Evolutionary conservation across 2,797 vertebrate genomes (phyloP).

Genomic region (Anas georgica): DNA sequence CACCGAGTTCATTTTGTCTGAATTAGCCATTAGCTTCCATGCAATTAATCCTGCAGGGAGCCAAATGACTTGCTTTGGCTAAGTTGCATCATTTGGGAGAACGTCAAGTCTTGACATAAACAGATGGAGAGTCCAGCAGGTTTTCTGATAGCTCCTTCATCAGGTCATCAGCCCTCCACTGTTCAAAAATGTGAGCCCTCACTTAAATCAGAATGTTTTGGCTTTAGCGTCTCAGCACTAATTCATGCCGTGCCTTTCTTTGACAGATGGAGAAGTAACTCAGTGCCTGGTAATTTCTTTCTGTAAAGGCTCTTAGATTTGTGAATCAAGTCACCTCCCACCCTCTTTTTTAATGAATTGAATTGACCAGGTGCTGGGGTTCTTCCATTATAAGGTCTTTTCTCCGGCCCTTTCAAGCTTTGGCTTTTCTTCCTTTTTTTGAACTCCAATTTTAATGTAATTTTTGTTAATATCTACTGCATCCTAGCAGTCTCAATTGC

Average conservation of each 20-base stretch:
- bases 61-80: background rate
- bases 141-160: constrained; percentile 19
- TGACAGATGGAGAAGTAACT: background rate
- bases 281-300: background rate
- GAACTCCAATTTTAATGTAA: background rate
- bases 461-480: background rate
- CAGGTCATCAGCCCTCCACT: constrained; percentile 15
- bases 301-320: background rate
- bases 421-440: background rate
- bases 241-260: background rate
- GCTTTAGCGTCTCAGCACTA: background rate
- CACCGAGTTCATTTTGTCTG: background rate
- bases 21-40: background rate
- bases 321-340: background rate
- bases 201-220: background rate
- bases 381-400: background rate
- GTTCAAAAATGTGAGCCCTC: background rate
- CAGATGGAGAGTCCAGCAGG: constrained; percentile 25
- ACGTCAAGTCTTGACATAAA: background rate
- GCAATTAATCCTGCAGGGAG: constrained; percentile 19
- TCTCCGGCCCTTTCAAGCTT: background rate
- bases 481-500: background rate
- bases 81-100: background rate
- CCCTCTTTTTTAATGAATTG: background rate
- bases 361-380: background rate